Evolutionary conservation across 2,113 vertebrate genomes (phyloP), one percentile per base, ranked within the genome.

Genomic region (Salvelinus sp.): DNA sequence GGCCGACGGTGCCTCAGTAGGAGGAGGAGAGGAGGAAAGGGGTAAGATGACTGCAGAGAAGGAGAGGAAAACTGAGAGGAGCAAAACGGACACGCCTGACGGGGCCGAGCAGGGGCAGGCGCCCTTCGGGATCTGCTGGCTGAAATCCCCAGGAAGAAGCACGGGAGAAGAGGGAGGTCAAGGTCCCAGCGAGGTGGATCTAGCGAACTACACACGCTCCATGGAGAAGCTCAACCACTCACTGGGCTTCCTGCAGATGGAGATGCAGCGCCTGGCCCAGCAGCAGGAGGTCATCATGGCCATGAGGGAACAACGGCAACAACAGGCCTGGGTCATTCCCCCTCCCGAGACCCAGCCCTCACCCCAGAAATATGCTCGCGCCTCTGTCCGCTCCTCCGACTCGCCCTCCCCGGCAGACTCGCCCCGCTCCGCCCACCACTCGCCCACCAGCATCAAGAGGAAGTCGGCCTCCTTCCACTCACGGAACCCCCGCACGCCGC

Each of bases 281-380:
- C 98, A 99, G 86, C 98, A 99, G 88, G 97, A 98, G 73, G 94
- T 97, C 84, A 92, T 99, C 80, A 97, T 99, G 96, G 95, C 97
- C 83, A 98, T 98, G 97, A 93, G 97, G 69, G 97, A 97, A 84
- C 95, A 98, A 23, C 96, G 97, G 62, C 90, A 91, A 54, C 88
- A 91, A 82, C 97, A 98, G 84, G 87, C 96, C 0, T 98, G 97
- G 97, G 95, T 96, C 67, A 95, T 96, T 74, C 94, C 95, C 69
- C 93, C 96, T 25, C 89, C 94, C 7, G 93, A 95, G 1, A 89
- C 95, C 23, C 95, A 94, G 28, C 95, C 96, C 50, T 96, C 95
- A 9, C 95, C 96, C n/a, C 96, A 97, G 80, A 96, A 96, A 78
- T 94, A 95, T 74, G 70, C 50, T 16, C 7, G n/a, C 93, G 93